phyloP scores from a whole-genome alignment of 2,113 vertebrate genomes.

The Perca flavescens region DNA sequence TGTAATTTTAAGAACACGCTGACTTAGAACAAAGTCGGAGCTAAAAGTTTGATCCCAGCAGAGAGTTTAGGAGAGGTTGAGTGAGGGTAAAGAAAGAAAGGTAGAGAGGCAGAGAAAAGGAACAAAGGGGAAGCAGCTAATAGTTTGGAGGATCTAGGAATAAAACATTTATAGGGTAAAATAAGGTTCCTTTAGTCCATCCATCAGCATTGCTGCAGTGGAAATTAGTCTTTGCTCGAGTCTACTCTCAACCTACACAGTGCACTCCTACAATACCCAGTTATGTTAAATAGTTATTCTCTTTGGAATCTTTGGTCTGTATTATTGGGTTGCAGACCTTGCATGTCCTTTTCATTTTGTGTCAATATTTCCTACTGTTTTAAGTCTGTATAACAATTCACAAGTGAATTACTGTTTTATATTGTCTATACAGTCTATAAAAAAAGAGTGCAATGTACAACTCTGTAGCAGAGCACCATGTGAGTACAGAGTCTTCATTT shows the following conservation, averaged over 20 bases:
- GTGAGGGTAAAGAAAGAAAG: constrained; percentile 53
- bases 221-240: constrained; percentile 63
- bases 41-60: constrained; percentile 58
- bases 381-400: neutral
- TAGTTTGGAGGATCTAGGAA: constrained; percentile 71
- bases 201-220: constrained; percentile 70
- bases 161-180: constrained; percentile 77
- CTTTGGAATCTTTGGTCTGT: constrained; percentile 1
- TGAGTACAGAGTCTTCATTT: neutral
- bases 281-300: constrained; percentile 9
- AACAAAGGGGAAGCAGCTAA: constrained; percentile 73
- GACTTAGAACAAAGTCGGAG: constrained; percentile 56
- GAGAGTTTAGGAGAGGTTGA: constrained; percentile 63
- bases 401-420: neutral
- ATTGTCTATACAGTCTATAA: neutral
- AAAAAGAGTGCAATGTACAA: neutral
- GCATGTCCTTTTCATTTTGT: neutral
- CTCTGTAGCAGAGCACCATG: neutral
- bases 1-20: constrained; percentile 49
- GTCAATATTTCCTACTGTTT: neutral
- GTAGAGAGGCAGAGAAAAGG: constrained; percentile 39
- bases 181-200: constrained; percentile 74
- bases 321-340: constrained; percentile 4
- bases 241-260: constrained; percentile 44
- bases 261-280: constrained; percentile 20